phyloP scores from a whole-genome alignment of 2,888 invertebrate genomes.

The Lasioglossum malachurum region DNA sequence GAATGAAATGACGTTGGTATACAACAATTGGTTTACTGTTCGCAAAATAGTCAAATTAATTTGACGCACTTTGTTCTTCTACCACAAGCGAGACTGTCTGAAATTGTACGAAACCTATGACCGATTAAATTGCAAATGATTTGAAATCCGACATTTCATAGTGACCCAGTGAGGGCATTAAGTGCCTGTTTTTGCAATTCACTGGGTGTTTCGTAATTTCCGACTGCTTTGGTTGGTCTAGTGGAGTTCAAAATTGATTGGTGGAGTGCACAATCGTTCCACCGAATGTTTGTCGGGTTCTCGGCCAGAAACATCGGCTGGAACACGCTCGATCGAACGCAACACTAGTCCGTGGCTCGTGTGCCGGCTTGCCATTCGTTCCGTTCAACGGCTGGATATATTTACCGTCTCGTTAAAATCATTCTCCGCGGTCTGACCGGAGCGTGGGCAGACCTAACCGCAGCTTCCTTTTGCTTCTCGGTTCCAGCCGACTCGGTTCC shows the following conservation, averaged over 20 bases:
- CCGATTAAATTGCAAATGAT: no score
- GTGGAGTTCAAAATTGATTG: neutral
- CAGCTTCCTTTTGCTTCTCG: constrained; percentile 27
- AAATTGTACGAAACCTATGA: no score
- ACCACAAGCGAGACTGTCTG: no score
- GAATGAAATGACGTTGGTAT: no score
- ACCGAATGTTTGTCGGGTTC: neutral
- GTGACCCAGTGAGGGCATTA: no score
- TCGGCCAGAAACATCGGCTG: constrained; percentile 5
- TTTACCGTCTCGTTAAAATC: constrained; percentile 70
- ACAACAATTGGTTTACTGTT: no score
- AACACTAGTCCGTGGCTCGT: neutral
- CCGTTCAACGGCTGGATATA: constrained; percentile 58
- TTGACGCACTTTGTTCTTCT: no score
- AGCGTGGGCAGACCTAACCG: constrained; percentile 45
- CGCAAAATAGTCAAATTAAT: no score
- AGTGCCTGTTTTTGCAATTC: no score
- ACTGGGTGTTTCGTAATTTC: no score
- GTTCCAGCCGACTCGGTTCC: constrained; percentile 11
- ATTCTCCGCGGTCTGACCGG: constrained; percentile 50
- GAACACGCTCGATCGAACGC: constrained; percentile 27
- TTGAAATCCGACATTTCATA: no score
- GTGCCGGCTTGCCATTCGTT: constrained; percentile 18
- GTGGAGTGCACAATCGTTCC: neutral
- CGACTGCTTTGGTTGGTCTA: no score